phyloP scores from a whole-genome alignment of 2,888 invertebrate genomes.

The Diplazon laetatorius region DNA sequence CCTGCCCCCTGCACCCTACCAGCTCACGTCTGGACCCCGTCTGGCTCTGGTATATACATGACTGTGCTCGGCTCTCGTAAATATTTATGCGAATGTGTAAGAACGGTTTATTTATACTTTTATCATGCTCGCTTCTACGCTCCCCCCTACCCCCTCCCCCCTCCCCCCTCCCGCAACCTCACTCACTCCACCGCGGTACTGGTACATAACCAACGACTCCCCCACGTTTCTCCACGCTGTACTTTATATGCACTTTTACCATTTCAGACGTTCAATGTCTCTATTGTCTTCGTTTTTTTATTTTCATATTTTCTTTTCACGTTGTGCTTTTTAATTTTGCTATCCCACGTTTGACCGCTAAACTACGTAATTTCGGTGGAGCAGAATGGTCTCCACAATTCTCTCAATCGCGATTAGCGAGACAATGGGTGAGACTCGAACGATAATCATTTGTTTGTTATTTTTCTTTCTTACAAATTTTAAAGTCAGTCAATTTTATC shows the following conservation, averaged over 20 bases:
- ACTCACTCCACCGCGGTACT: background rate
- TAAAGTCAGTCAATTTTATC: no score
- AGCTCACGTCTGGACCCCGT: constrained; percentile 12
- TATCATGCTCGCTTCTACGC: background rate
- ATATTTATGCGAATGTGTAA: constrained; percentile 34
- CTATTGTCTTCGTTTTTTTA: constrained; percentile 28
- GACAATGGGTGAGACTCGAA: no score
- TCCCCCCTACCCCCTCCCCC: background rate
- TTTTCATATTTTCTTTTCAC: background rate
- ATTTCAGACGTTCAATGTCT: background rate
- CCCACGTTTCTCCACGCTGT: background rate
- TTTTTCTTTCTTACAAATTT: no score
- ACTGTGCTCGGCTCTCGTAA: constrained; percentile 12
- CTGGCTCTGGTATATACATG: constrained; percentile 22
- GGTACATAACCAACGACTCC: background rate
- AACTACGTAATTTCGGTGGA: background rate
- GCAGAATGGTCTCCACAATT: no score
- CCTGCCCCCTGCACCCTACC: background rate
- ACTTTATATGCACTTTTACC: background rate
- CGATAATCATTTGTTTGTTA: no score
- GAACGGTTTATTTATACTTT: constrained; percentile 42
- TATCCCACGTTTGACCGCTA: no score
- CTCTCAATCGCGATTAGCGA: no score
- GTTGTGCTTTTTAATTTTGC: background rate
- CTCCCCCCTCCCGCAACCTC: background rate